Evolutionary conservation across 2,888 invertebrate genomes (phyloP), one percentile per base, ranked within the genome.

Genomic region (Oscheius myriophilus): DNA sequence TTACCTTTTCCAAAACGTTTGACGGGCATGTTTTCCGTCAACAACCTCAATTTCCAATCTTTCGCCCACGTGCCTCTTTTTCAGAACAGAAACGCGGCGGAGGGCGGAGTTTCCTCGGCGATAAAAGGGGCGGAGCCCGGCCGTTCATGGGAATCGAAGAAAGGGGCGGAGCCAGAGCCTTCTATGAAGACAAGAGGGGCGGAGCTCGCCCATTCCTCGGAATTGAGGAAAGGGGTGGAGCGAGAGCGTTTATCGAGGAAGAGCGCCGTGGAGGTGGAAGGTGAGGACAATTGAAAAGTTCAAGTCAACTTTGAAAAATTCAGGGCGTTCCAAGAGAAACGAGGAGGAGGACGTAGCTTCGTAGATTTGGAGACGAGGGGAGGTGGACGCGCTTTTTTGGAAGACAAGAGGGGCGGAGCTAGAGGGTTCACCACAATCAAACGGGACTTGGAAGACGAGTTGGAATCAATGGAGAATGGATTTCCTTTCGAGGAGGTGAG

Each of bases 211-310:
- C 51, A 7, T 66, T 66, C 39, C 42, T 16, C 16, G 51, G 57
- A 21, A 39, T 49, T 16, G 51, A 69, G 57, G 70, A 72, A 33
- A 53, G 75, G 18, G 74, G 74, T 25, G 75, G 75, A 59, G 75
- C 72, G 2, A 65, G 75, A 2, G 66, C 70, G 25, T 75, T 75
- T 61, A 49, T 69, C 21, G 75, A 75, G 43, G 51, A 51, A 33
- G 58, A 46, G 52, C 72, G 68, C 51, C 59, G 75, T 12, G 72
- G 72, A 41, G 75, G 70, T 25, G 71, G 70, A 18, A 68, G 72
- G 72, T 57, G 26, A 58, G 14, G 18, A 58, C 11, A 41, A 16
- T 11, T 6, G 43, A 23, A 42, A 18, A 11, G 14, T 2, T 55
- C 6, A n/a, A n/a, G 21, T 25, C 16, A 21, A 12, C 3, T 12